These are phyloP conservation scores for Heliconius aoede DNA, from an alignment of 2,888 invertebrate genomes.

Conservation along the genomic window DNA sequence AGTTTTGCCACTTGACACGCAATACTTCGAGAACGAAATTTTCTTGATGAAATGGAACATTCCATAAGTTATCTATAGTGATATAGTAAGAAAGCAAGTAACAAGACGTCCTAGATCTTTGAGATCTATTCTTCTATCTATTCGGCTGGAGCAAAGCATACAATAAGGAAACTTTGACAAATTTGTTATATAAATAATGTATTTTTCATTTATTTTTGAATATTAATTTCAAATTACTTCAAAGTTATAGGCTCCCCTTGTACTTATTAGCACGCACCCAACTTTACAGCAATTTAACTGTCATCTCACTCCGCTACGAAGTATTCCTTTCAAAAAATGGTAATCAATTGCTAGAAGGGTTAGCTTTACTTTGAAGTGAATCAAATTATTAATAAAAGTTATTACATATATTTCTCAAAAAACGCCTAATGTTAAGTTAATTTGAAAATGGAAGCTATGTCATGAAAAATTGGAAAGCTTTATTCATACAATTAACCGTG, in stretches of 20 bases:
- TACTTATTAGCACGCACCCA: slow-evolving; percentile 43
- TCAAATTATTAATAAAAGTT: no score
- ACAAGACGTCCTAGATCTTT: not conserved
- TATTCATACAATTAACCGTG: no score
- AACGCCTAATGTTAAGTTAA: not conserved
- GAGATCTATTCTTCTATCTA: not conserved
- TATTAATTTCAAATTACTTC: slow-evolving; percentile 31
- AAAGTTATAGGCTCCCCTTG: slow-evolving; percentile 37
- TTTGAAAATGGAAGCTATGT: not conserved
- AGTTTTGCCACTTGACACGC: no score
- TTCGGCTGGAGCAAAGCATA: no score
- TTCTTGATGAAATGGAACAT: no score
- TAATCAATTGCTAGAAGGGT: slow-evolving; percentile 24
- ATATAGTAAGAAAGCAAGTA: no score
- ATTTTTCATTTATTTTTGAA: not conserved
- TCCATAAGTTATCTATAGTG: no score
- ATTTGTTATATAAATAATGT: not conserved
- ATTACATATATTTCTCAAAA: not conserved
- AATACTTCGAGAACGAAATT: no score
- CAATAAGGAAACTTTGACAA: not conserved
- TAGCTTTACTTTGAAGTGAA: slow-evolving; percentile 45
- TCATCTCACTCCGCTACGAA: slow-evolving; percentile 38
- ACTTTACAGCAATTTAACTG: slow-evolving; percentile 43
- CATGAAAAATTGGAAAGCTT: not conserved
- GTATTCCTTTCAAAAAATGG: slow-evolving; percentile 34